Evolutionary conservation across 1,140 invertebrate genomes (phyloP), one percentile per base, ranked within the genome.

Genomic region (Trachymyrmex septentrionalis): DNA sequence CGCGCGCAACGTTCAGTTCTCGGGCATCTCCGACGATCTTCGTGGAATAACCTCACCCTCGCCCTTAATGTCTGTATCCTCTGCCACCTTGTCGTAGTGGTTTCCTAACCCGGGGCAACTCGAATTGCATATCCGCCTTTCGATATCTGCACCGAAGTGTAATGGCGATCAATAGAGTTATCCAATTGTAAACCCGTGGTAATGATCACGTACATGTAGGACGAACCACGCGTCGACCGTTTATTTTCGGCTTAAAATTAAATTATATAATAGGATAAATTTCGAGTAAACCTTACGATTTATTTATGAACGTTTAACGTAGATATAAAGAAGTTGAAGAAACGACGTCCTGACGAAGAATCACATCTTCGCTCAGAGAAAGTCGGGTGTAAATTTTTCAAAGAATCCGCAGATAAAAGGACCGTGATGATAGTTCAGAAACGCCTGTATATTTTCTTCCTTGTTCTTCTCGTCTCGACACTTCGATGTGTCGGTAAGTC

Each of bases 11-110:
- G 90, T 90, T 92, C 91, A 89, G 87, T 92, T 92, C 90, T 94
- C 94, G 93, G 92, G 87, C 88, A 94, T 94, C 92, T 94, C 93
- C 93, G 93, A 91, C 92, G 90, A 93, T 94, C 93, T 94, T 94
- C 94, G 94, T 93, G 87, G 64, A 93, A 92, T 91, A 94, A 92
- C 90, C 92, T 94, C 92, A 94, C 90, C 89, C 94, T 90, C 86
- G 88, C 90, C 90, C 92, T 93, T 94, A 92, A 93, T 91, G 93
- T 94, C 93, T 93, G 91, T 93, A 93, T 93, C 87, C 89, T 92
- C 82, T 87, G 88, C 85, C 90, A 92, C 90, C 90, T 91, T 90
- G 90, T 90, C 88, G 80, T 82, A 87, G 89, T 21, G 57, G 72
- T 93, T 85, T 86, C 86, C 87, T 88, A 91, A 90, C 88, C 88